Base-by-base conservation (phyloP, 2,797 vertebrate genomes). In the Xerus rutilus region DNA sequence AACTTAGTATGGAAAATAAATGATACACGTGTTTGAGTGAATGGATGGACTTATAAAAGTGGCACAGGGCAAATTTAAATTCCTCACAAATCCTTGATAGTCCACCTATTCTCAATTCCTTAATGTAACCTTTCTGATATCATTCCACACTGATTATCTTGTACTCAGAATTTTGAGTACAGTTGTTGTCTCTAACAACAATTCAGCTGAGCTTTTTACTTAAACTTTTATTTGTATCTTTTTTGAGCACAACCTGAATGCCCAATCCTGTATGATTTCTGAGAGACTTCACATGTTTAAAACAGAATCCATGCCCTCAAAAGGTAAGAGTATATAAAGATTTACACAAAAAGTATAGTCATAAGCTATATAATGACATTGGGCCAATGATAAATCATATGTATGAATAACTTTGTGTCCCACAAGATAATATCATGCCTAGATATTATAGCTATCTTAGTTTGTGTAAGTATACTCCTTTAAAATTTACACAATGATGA, bases 11-110 rank as follows among this genome's bases (percentile, higher is more conserved):
- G 21, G 54, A 15, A 76, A 85, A 84, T 10, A 89, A 83, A 74
- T 84, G 39, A 8, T 52, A 25, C n/a, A 6, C 72, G 49, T 79
- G 1, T 67, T 62, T 74, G 54, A 89, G 30, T 67, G 47, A 91
- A 95, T 64, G 70, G 5, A n/a, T 86, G 32, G 77, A 89, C 84
- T 69, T 67, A 91, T 96, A 14, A 67, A 92, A 88, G 76, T n/a
- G 8, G 35, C n/a, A 82, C 11, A 18, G 43, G 25, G 49, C 30
- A 67, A 73, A 62, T 86, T 76, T 20, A 73, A 86, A 43, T 77
- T 96, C 1, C 14, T 62, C 52, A 69, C 28, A 72, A 54, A 81
- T 64, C 25, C 9, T 43, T 67, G 49, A 70, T 15, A 52, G 28
- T 8, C 5, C 30, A 92, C 5, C 20, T 67, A 10, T 18, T 81